These are phyloP conservation scores for Coenobita brevimanus DNA, from an alignment of 1,140 invertebrate species.

Conservation along the genomic window DNA sequence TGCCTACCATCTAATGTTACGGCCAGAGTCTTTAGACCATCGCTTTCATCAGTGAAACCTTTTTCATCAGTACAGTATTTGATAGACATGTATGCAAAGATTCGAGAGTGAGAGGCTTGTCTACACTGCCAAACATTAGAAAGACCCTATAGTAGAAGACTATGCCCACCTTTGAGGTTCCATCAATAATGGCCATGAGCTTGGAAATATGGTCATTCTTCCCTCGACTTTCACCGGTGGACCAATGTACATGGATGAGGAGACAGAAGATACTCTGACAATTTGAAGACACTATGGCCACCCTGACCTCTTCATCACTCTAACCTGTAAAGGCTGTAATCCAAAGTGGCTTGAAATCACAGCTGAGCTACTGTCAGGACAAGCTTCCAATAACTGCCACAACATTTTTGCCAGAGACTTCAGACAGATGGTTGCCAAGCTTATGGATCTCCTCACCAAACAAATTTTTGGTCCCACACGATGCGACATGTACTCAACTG, in stretches of 20 bases:
- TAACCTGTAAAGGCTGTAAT: conserved; percentile 77
- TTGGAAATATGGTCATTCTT: conserved; percentile 71
- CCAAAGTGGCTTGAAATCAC: conserved; percentile 74
- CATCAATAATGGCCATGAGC: neutral
- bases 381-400: neutral
- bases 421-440: neutral
- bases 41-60: no score
- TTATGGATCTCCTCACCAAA: conserved; percentile 73
- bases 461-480: conserved; percentile 25
- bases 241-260: conserved; percentile 73
- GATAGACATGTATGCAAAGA: no score
- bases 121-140: no score
- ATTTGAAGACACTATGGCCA: conserved; percentile 75
- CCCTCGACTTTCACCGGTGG: conserved; percentile 73
- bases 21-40: no score
- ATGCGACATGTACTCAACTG: conserved; percentile 74
- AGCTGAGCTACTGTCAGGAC: conserved; percentile 66
- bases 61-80: no score
- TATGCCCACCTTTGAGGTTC: no score
- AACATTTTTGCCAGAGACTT: neutral
- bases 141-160: no score
- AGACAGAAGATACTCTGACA: conserved; percentile 74
- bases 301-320: conserved; percentile 76
- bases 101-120: no score
- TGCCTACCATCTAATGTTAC: no score